Percentiles rank a stretch among this genome's conserved stretches.
phyloP scores from a whole-genome alignment of 2,113 vertebrate genomes.

The Forbesichthys agassizii region DNA sequence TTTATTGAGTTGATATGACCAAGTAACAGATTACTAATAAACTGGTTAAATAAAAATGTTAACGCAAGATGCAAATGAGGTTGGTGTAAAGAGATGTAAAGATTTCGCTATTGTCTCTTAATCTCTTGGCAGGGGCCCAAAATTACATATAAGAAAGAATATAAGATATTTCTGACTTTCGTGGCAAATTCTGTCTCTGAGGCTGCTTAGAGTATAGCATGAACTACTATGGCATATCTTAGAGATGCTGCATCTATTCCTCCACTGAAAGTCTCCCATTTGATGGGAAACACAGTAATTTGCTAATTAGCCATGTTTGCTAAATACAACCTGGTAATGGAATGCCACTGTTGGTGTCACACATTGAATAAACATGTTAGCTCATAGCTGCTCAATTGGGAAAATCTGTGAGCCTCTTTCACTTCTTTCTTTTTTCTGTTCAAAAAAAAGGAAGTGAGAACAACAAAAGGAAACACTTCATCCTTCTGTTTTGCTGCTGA shows the following conservation, averaged over 20 bases:
- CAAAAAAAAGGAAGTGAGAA: conserved; percentile 24
- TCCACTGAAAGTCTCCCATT: conserved; percentile 34
- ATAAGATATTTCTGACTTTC: conserved; percentile 37
- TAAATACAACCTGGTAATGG: conserved; percentile 43
- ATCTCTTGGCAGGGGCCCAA: too few species aligned
- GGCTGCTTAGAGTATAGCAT: conserved; percentile 25
- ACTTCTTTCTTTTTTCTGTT: conserved; percentile 13
- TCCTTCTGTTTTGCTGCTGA: conserved; percentile 8
- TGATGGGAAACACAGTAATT: conserved; percentile 65
- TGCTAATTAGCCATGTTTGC: conserved; percentile 71
- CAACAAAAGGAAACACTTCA: conserved; percentile 38
- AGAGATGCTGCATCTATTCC: conserved; percentile 42
- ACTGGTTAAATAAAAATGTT: conserved; percentile 1
- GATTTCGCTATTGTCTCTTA: too few species aligned
- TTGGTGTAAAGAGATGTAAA: too few species aligned
- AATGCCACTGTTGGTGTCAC: conserved; percentile 36
- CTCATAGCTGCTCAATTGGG: conserved; percentile 34
- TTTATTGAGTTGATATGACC: conserved; percentile 16
- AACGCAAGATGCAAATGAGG: too few species aligned
- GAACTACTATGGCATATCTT: conserved; percentile 23
- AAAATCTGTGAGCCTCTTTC: conserved; percentile 24
- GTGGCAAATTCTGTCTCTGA: conserved; percentile 30
- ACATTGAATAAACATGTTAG: conserved; percentile 51
- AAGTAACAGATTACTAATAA: background rate
- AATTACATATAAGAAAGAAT: background rate